Evolutionary conservation across 1,140 invertebrate species (phyloP).

Genomic region (Dreissena polymorpha): DNA sequence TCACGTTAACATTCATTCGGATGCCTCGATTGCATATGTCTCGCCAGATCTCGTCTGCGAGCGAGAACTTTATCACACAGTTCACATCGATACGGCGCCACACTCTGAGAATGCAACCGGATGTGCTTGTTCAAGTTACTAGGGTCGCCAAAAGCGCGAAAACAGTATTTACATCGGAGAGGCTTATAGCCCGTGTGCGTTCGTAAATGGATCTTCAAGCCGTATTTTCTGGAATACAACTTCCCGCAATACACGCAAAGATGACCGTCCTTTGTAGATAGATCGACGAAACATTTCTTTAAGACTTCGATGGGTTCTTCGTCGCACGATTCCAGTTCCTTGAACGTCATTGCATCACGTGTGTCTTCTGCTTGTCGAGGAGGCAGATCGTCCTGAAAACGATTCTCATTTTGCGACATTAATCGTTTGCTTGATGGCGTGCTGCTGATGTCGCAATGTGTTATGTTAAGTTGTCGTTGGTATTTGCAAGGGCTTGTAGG

Average conservation of each 20-base stretch:
- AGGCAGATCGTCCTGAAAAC: background rate
- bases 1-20: conserved; percentile 42
- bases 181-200: conserved; percentile 85
- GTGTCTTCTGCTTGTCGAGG: background rate
- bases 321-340: conserved; percentile 62
- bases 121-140: conserved; percentile 80
- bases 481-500: background rate
- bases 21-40: conserved; percentile 83
- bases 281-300: conserved; percentile 69
- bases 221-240: conserved; percentile 95
- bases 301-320: conserved; percentile 72
- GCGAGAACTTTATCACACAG: conserved; percentile 79
- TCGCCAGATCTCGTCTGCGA: conserved; percentile 90
- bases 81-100: conserved; percentile 79
- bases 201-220: conserved; percentile 97
- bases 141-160: conserved; percentile 77
- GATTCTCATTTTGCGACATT: background rate
- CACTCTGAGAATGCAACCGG: conserved; percentile 79
- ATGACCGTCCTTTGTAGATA: conserved; percentile 73
- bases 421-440: background rate
- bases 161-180: conserved; percentile 76
- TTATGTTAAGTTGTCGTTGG: background rate
- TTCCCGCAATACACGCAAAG: conserved; percentile 87
- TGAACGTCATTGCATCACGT: background rate
- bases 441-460: too few relatives aligned